A percentile compares a stretch with the other conserved stretches of the same genome.
These are phyloP conservation scores for Drosophila asahinai DNA, from an alignment of 1,140 invertebrate species.

Conservation along the genomic window DNA sequence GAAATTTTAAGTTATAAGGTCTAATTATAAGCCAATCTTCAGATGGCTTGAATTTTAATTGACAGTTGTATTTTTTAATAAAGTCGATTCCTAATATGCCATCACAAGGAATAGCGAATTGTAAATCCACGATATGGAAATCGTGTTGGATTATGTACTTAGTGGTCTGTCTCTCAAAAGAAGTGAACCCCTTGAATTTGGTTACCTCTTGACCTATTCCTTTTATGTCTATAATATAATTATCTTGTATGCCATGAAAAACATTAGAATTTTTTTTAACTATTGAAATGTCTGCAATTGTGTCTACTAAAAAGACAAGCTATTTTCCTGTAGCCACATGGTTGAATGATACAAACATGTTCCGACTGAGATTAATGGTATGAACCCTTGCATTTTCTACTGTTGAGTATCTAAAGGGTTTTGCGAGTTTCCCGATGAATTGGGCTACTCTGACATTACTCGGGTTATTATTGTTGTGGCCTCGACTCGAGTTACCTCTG, in stretches of 20 bases:
- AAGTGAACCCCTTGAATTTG: slow-evolving; percentile 14
- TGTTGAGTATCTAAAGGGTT: slow-evolving; percentile 2
- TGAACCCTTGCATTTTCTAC: not conserved
- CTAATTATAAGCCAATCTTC: not conserved
- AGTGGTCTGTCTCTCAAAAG: slow-evolving; percentile 17
- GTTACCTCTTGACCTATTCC: slow-evolving; percentile 18
- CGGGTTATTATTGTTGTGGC: not conserved
- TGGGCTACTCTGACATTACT: not conserved
- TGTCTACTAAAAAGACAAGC: slow-evolving; percentile 24
- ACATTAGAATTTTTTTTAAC: slow-evolving; percentile 20
- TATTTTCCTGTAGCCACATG: slow-evolving; percentile 7
- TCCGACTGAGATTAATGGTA: slow-evolving; percentile 6
- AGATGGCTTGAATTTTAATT: not conserved
- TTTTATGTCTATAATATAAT: slow-evolving; percentile 17
- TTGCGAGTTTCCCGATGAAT: slow-evolving; percentile 3
- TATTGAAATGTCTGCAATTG: slow-evolving; percentile 18
- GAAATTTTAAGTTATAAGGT: not conserved
- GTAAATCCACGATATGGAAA: slow-evolving; percentile 14
- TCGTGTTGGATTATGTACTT: slow-evolving; percentile 4
- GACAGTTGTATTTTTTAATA: slow-evolving; percentile 25
- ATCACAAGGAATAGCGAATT: slow-evolving; percentile 11
- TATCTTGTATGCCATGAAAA: slow-evolving; percentile 10
- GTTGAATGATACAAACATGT: slow-evolving; percentile 5
- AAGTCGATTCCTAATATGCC: slow-evolving; percentile 24
- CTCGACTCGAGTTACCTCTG: not conserved